phyloP scores from a whole-genome alignment of 1,140 invertebrate species.

The Cydia pomonella region DNA sequence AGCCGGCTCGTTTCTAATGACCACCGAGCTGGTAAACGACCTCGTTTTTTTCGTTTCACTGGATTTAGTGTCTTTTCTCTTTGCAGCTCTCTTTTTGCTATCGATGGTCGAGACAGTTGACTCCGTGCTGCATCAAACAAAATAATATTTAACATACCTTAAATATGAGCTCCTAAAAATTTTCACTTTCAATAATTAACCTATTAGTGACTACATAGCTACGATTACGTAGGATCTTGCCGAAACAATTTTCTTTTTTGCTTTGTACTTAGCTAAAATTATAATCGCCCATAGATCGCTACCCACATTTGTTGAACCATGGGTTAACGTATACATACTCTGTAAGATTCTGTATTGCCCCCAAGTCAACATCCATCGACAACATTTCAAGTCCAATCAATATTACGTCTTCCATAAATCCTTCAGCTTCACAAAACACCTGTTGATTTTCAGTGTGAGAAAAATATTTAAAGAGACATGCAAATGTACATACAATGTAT shows the following conservation, averaged over 20 bases:
- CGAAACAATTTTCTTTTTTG: too few species aligned
- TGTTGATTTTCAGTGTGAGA: slow-evolving; percentile 34
- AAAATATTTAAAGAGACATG: not conserved
- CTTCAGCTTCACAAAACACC: slow-evolving; percentile 71
- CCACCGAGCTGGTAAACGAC: slow-evolving; percentile 49
- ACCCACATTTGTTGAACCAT: too few species aligned
- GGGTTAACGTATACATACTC: slow-evolving; percentile 43
- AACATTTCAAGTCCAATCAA: slow-evolving; percentile 68
- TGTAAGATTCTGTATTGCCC: slow-evolving; percentile 49
- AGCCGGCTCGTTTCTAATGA: slow-evolving; percentile 44
- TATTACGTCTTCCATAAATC: slow-evolving; percentile 73
- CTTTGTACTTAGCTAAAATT: too few species aligned
- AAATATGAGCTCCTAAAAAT: not conserved
- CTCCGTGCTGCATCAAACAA: slow-evolving; percentile 44
- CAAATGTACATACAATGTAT: not conserved
- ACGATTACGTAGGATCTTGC: too few species aligned
- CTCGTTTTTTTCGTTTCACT: slow-evolving; percentile 52
- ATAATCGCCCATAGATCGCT: too few species aligned
- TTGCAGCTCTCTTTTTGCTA: slow-evolving; percentile 47
- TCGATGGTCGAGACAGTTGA: slow-evolving; percentile 60
- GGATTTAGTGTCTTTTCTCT: slow-evolving; percentile 56
- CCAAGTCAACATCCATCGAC: slow-evolving; percentile 65
- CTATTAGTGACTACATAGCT: too few species aligned
- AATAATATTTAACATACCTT: slow-evolving; percentile 31
- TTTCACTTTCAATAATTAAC: too few species aligned